A percentile compares a stretch with the other conserved stretches of the same genome.
phyloP scores from a whole-genome alignment of 2,113 vertebrate genomes.

The Triplophysa tibetana region DNA sequence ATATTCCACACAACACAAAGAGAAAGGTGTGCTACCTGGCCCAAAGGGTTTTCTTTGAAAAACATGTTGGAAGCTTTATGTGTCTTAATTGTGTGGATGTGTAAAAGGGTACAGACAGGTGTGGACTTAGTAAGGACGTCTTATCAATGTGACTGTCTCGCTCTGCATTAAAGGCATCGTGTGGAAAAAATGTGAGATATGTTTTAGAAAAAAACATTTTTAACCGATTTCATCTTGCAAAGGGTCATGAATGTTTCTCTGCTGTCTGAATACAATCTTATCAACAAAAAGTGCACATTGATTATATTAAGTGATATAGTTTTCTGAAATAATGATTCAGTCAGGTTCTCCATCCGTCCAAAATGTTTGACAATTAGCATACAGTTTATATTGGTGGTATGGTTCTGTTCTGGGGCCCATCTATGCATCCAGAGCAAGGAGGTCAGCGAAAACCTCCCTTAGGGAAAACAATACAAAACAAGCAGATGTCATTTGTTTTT shows the following conservation, averaged over 20 bases:
- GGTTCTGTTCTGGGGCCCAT: no score
- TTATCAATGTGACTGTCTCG: constrained; percentile 64
- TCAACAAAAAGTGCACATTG: neutral
- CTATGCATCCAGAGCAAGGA: no score
- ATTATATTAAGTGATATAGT: neutral
- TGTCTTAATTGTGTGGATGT: constrained; percentile 69
- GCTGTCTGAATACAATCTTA: neutral
- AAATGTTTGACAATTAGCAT: no score
- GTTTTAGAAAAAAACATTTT: constrained; percentile 16
- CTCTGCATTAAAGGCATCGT: constrained; percentile 55
- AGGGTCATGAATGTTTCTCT: neutral
- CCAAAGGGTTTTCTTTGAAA: constrained; percentile 66
- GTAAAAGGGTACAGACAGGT: constrained; percentile 70
- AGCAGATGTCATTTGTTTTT: no score
- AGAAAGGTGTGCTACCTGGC: constrained; percentile 58
- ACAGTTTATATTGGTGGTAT: no score
- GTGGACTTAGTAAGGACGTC: constrained; percentile 66
- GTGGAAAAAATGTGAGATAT: constrained; percentile 39
- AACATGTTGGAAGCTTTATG: constrained; percentile 66
- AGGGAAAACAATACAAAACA: no score
- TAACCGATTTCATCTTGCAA: neutral
- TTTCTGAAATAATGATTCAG: neutral
- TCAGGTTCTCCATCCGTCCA: no score
- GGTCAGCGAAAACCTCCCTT: no score
- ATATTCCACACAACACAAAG: constrained; percentile 58